Evolutionary conservation across 2,888 invertebrate genomes (phyloP).

Genomic region (Piscicola geometra): DNA sequence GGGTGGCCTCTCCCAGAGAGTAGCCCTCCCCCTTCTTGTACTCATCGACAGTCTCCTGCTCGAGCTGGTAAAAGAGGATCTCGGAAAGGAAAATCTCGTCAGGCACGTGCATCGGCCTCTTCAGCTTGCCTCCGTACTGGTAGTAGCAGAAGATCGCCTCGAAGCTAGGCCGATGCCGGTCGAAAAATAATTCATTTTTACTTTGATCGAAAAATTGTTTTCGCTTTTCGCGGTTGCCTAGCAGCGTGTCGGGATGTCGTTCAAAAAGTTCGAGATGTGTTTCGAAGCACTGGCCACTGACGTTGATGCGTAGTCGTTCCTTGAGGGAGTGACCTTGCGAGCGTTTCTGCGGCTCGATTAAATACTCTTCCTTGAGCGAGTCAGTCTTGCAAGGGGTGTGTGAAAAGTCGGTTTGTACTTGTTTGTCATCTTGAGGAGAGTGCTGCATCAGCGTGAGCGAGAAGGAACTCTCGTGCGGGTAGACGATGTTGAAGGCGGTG

Average conservation of each 20-base stretch:
- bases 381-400: neutral
- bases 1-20: conserved; percentile 48
- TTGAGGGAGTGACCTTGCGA: neutral
- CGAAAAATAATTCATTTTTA: conserved; percentile 54
- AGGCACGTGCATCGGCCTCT: conserved; percentile 53
- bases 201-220: conserved; percentile 29
- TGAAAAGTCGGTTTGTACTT: neutral
- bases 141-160: conserved; percentile 56
- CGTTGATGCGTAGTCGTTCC: neutral
- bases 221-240: neutral
- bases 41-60: conserved; percentile 51
- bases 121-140: conserved; percentile 53
- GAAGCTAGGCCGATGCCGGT: conserved; percentile 55
- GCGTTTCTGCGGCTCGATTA: neutral
- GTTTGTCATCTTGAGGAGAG: neutral
- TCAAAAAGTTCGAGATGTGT: neutral
- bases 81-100: conserved; percentile 55
- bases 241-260: neutral
- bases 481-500: conserved; percentile 24
- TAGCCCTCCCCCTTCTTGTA: conserved; percentile 52
- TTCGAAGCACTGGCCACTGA: neutral
- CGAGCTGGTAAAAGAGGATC: conserved; percentile 54
- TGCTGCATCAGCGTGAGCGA: neutral
- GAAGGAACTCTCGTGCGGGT: conserved; percentile 21
- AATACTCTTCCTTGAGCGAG: neutral